Evolutionary conservation across 2,888 invertebrate species (phyloP).

Genomic region (Oscheius sp.): DNA sequence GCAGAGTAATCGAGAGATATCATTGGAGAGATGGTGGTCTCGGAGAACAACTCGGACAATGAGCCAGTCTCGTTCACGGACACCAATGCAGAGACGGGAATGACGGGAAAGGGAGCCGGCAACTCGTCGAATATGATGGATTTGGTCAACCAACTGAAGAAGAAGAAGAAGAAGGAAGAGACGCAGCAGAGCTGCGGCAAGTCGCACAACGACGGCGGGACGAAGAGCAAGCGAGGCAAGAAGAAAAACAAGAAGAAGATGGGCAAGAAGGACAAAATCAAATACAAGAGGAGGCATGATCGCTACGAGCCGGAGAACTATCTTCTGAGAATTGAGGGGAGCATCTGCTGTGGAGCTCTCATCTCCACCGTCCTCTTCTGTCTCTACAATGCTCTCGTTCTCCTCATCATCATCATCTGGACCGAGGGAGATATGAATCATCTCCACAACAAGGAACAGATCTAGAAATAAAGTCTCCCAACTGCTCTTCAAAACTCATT

Average conservation of each 20-base stretch:
- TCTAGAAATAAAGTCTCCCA: no score
- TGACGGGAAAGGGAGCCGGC: constrained; percentile 1
- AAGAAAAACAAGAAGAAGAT: constrained; percentile 32
- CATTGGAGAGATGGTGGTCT: no score
- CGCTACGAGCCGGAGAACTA: constrained; percentile 47
- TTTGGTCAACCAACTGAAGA: constrained; percentile 38
- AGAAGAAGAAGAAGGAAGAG: constrained; percentile 13
- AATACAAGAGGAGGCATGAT: constrained; percentile 37
- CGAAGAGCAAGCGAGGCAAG: constrained; percentile 25
- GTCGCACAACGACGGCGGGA: neutral
- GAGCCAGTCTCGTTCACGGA: constrained; percentile 14
- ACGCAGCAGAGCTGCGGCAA: no score
- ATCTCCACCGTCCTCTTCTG: neutral
- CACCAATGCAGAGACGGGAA: constrained; percentile 8
- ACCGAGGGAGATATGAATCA: neutral
- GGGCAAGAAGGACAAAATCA: constrained; percentile 35
- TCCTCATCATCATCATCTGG: constrained; percentile 11
- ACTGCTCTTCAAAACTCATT: no score
- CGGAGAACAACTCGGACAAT: no score
- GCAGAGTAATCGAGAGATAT: no score
- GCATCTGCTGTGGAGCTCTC: constrained; percentile 40
- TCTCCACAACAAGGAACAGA: neutral
- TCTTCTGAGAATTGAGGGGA: constrained; percentile 43
- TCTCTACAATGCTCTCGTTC: neutral
- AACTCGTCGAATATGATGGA: constrained; percentile 43